Base-by-base conservation (phyloP, 2,888 invertebrate species). In the Cerceris rybyensis region DNA sequence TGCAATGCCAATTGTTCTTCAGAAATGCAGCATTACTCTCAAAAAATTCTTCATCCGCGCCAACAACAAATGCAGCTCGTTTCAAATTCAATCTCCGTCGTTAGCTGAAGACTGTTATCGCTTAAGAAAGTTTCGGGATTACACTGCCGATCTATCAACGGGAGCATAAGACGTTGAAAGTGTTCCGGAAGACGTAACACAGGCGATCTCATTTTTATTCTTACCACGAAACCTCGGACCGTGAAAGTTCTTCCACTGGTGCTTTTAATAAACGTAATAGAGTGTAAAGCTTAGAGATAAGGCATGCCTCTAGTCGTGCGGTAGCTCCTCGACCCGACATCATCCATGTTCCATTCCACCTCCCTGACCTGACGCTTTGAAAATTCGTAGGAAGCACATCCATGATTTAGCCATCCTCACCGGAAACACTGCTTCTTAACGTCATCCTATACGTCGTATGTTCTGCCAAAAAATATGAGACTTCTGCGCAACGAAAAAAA, bases 231-330 rank as follows among this genome's bases (percentile, higher is more conserved):
- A 61, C 16, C 72, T 77, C 69, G 72, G 63, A 64, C 64, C 70
- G 64, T 54, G 77, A 79, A 76, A 68, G 64, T 70, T 73, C 69
- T 70, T 75, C 68, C 74, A 14, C 63, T 9, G 66, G 43, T 70
- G 82, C 81, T 82, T 85, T 82, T 85, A 84, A 82, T 82, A 84
- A 85, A 87, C 82, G 86, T 87, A 87, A 88, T 86, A 87, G 83
- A 83, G 87, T 82, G 81, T 84, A 85, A 84, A 87, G 81, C 81
- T 74, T 63, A 68, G 79, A 87, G 86, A 88, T 88, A 88, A 88
- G 88, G 82, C 86, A 80, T 81, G 77, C 80, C 65, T 65, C 77
- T 71, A 78, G 73, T 61, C 70, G 64, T 70, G 70, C 65, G 42
- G 69, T 41, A n/a, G 60, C 66, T 83, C 57, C 75, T 79, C 81